Base-by-base conservation (phyloP, 2,888 invertebrate genomes). In the Lamellibrachia columna region DNA sequence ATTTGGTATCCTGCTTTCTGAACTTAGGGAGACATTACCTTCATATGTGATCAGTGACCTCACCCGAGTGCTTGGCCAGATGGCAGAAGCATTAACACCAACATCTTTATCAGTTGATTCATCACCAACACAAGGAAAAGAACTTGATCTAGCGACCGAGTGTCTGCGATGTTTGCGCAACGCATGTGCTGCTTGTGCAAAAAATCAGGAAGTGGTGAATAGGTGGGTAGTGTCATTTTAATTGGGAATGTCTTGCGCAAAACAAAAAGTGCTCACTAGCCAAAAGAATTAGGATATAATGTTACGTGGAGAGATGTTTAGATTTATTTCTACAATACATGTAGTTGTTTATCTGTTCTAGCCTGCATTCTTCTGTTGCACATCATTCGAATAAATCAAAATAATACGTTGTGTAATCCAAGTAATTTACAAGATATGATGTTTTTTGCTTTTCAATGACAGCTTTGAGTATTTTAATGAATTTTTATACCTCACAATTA, bases 161-260 rank as follows among this genome's bases (percentile, higher is more conserved):
- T 91, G 92, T n/a, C 92, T 93, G 58, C 60, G 93, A 55, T 91
- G 90, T 40, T 90, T 93, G 52, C 91, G 93, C 22, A 93, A 93
- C 55, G 92, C 92, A 9, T 93, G 93, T 91, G 93, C 93, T 15
- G 91, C 91, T 40, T 93, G 93, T 90, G 91, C 90, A 75, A 93
- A 90, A 90, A 93, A 93, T 53, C 93, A 93, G 90, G 91, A 91
- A 52, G 90, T 91, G 91, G 91, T 92, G 11, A 91, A 92, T 15
- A 55, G 91, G 93, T 93, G 55, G 52, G 92, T 91, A 52, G 53
- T 53, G n/a, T 9, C 15, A 22, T 90, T 90, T 15, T 90, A 15
- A 90, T 90, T 90, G 15, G 40, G 40, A 40, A 40, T 40, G 40
- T 40, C 40, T 40, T 40, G 40, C 40, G 40, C 40, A 1, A 40